These are phyloP conservation scores for Leptinotarsa haldemani DNA, from an alignment of 2,888 invertebrate genomes.

Conservation along the genomic window DNA sequence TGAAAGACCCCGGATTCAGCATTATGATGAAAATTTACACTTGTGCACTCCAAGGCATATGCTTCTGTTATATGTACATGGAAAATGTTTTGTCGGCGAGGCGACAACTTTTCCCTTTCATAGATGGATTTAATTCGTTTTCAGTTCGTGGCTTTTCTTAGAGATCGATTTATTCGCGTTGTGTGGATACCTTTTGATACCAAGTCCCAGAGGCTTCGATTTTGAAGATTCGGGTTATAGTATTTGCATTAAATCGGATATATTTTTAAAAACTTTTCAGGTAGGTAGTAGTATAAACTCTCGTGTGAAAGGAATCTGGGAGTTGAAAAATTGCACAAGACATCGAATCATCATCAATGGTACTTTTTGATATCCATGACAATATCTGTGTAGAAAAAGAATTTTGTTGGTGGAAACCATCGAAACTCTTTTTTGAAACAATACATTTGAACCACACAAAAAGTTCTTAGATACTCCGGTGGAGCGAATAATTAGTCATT, in stretches of 20 bases:
- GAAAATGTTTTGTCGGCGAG: constrained; percentile 53
- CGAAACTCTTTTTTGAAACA: no score
- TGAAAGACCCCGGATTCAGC: constrained; percentile 64
- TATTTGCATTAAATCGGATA: constrained; percentile 2
- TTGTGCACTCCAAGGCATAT: constrained; percentile 67
- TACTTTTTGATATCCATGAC: no score
- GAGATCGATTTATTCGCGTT: constrained; percentile 47
- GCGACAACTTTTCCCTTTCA: constrained; percentile 49
- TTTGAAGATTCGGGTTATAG: constrained; percentile 25
- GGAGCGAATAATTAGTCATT: no score
- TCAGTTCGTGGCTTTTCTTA: constrained; percentile 48
- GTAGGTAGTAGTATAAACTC: no score
- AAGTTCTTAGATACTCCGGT: no score
- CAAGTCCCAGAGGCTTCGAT: constrained; percentile 26
- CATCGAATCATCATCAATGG: no score
- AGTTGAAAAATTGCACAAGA: no score
- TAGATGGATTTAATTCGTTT: constrained; percentile 63
- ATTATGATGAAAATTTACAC: constrained; percentile 68
- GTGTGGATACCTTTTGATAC: constrained; percentile 41
- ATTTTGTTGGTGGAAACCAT: no score
- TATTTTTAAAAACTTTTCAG: background rate
- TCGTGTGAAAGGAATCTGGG: no score
- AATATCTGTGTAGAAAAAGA: no score
- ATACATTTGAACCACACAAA: no score
- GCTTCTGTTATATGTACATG: constrained; percentile 55